These are phyloP conservation scores for Smutsia gigantea DNA, from an alignment of 2,797 vertebrate genomes.

Conservation along the genomic window DNA sequence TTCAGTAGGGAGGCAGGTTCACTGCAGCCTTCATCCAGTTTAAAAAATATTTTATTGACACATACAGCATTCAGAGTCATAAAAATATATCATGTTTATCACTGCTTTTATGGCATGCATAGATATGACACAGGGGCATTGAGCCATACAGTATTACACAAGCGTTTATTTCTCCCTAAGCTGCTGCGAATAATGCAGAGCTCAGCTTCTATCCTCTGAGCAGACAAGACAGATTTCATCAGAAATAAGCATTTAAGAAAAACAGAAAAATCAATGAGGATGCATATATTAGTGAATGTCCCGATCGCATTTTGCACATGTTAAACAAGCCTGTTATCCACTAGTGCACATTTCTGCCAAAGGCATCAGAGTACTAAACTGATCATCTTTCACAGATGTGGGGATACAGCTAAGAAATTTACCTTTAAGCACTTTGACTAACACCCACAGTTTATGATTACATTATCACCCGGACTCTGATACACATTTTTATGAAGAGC, in stretches of 20 bases:
- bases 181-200: slow-evolving; percentile 73
- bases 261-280: slow-evolving; percentile 71
- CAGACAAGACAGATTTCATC: slow-evolving; percentile 56
- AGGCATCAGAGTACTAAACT: slow-evolving; percentile 56
- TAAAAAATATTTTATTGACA: slow-evolving; percentile 79
- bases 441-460: slow-evolving; percentile 63
- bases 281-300: slow-evolving; percentile 56
- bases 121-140: slow-evolving; percentile 69
- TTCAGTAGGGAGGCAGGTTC: background rate
- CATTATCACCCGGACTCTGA: slow-evolving; percentile 64
- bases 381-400: slow-evolving; percentile 23
- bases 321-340: slow-evolving; percentile 40
- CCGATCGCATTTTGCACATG: slow-evolving; percentile 12
- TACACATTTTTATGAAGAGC: slow-evolving; percentile 60
- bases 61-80: slow-evolving; percentile 75
- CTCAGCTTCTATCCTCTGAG: slow-evolving; percentile 56
- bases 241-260: slow-evolving; percentile 68
- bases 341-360: background rate
- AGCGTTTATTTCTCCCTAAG: slow-evolving; percentile 74
- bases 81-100: slow-evolving; percentile 84
- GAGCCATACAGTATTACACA: slow-evolving; percentile 74
- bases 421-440: slow-evolving; percentile 64
- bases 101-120: slow-evolving; percentile 75
- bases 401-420: slow-evolving; percentile 69
- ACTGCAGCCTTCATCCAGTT: slow-evolving; percentile 61